Evolutionary conservation across 2,113 vertebrate genomes (phyloP).

Genomic region (Gasterosteus aculeatus): DNA sequence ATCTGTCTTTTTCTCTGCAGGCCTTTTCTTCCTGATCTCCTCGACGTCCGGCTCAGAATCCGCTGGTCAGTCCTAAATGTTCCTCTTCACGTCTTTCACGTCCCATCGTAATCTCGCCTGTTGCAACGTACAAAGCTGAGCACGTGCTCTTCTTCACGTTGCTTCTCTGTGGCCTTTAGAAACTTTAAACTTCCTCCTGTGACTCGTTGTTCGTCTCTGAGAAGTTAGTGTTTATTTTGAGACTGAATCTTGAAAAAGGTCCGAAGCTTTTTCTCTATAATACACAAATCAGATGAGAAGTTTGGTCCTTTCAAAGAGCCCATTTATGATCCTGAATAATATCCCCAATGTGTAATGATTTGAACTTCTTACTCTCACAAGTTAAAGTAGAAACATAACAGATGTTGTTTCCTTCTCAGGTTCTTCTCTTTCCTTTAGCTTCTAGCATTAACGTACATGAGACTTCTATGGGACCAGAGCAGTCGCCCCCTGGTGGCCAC

Average conservation of each 20-base stretch:
- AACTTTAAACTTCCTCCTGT: not conserved
- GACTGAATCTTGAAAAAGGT: constrained; percentile 17
- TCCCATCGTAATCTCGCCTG: too few relatives aligned
- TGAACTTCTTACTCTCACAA: not conserved
- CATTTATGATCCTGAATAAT: constrained; percentile 4
- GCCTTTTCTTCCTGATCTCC: constrained; percentile 14
- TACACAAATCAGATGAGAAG: constrained; percentile 31
- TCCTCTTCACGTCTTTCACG: too few relatives aligned
- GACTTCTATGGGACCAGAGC: not conserved
- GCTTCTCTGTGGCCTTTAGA: not conserved
- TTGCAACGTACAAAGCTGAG: too few relatives aligned
- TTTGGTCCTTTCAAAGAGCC: constrained; percentile 5
- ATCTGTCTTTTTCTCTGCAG: constrained; percentile 23
- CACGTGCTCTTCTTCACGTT: not conserved
- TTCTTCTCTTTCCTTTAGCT: not conserved
- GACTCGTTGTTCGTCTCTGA: not conserved
- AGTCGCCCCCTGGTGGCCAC: not conserved
- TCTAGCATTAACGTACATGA: not conserved
- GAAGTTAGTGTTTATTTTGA: constrained; percentile 18
- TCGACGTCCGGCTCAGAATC: constrained; percentile 21
- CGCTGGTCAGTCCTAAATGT: constrained; percentile 28
- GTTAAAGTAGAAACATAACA: not conserved
- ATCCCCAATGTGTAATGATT: not conserved
- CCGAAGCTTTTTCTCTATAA: constrained; percentile 8
- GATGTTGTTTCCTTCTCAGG: too few relatives aligned